A percentile compares a stretch with the other conserved stretches of the same genome.
phyloP scores from a whole-genome alignment of 2,797 vertebrate species.

The Hydrocynus forskahlii region DNA sequence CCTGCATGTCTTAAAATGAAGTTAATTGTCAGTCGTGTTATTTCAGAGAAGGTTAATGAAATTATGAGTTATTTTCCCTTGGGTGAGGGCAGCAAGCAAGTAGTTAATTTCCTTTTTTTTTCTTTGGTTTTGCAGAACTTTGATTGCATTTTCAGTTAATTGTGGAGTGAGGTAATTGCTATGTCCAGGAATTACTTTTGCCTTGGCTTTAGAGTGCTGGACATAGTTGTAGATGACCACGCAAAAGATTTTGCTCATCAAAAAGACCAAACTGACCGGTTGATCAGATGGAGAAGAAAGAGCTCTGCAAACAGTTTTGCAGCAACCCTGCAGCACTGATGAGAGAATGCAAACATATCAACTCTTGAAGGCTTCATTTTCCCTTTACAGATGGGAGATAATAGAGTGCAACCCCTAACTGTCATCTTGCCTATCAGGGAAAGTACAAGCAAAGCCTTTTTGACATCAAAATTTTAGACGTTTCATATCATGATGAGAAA shows the following conservation, averaged over 20 bases:
- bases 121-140: constrained; percentile 28
- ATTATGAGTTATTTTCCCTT: constrained; percentile 35
- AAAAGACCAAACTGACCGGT: neutral
- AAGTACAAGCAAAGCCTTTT: constrained; percentile 27
- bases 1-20: constrained; percentile 24
- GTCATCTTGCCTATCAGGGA: constrained; percentile 28
- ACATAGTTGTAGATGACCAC: constrained; percentile 17
- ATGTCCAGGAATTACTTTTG: constrained; percentile 25
- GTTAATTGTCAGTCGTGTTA: constrained; percentile 31
- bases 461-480: constrained; percentile 23
- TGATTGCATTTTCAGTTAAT: constrained; percentile 37
- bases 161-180: constrained; percentile 27
- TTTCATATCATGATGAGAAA: constrained; percentile 21
- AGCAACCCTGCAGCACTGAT: constrained; percentile 11
- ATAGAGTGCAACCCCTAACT: constrained; percentile 37
- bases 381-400: constrained; percentile 43
- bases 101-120: constrained; percentile 4
- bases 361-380: constrained; percentile 43
- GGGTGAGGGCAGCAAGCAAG: constrained; percentile 5
- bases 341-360: constrained; percentile 38
- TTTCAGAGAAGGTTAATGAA: constrained; percentile 49
- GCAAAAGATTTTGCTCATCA: neutral
- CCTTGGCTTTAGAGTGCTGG: constrained; percentile 21
- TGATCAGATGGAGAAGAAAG: constrained; percentile 12
- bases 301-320: neutral